A percentile compares a stretch with the other conserved stretches of the same genome.
Evolutionary conservation across 1,140 invertebrate genomes (phyloP).

Genomic region (Penaeus indicus): DNA sequence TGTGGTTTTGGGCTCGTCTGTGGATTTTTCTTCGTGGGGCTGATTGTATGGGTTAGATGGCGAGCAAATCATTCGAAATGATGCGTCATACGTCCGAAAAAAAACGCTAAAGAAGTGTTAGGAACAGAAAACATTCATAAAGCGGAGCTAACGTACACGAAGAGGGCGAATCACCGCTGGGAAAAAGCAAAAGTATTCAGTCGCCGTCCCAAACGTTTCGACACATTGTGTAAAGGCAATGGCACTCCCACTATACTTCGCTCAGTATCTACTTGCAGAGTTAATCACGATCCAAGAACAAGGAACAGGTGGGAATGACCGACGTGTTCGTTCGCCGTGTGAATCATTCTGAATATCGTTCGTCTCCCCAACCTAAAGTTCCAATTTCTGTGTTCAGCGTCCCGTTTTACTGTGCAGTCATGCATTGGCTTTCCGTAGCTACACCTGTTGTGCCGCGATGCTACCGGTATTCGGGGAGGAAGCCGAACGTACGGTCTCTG

Average conservation of each 20-base stretch:
- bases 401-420: constrained; percentile 54
- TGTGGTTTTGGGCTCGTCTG: background rate
- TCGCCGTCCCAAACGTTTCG: constrained; percentile 27
- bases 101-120: no score
- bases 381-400: constrained; percentile 55
- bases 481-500: background rate
- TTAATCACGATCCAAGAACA: constrained; percentile 41
- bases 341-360: constrained; percentile 25
- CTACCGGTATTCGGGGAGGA: constrained; percentile 41
- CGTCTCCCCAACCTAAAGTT: constrained; percentile 17
- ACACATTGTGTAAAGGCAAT: constrained; percentile 29
- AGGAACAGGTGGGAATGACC: constrained; percentile 46
- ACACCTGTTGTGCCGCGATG: constrained; percentile 52
- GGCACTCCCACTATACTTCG: constrained; percentile 25
- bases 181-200: constrained; percentile 41
- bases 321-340: constrained; percentile 26
- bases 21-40: no score
- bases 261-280: constrained; percentile 31
- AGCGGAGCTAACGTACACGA: background rate
- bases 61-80: no score
- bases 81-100: no score
- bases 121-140: background rate
- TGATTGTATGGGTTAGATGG: no score
- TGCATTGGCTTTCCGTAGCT: constrained; percentile 47
- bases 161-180: constrained; percentile 16